These are phyloP conservation scores for Notothenia coriiceps DNA, from an alignment of 2,113 vertebrate species.

Conservation along the genomic window DNA sequence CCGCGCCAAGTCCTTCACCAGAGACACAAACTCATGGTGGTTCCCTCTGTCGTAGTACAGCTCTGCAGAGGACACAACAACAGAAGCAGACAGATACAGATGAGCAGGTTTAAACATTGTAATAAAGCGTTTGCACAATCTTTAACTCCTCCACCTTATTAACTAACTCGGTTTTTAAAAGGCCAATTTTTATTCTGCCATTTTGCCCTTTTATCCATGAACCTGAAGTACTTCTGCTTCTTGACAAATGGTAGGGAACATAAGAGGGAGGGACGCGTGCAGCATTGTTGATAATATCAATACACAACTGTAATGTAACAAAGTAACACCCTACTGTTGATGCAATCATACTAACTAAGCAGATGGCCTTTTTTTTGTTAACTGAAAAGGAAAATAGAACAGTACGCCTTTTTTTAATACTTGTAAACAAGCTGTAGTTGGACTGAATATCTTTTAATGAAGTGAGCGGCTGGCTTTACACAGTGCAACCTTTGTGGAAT, in stretches of 20 bases:
- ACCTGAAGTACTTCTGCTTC: neutral
- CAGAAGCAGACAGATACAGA: slow-evolving; percentile 1
- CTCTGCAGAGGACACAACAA: slow-evolving; percentile 80
- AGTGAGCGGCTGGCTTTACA: neutral
- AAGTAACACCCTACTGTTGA: neutral
- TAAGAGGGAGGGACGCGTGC: slow-evolving; percentile 5
- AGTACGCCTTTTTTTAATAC: too few species aligned
- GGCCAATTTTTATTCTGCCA: neutral
- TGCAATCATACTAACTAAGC: neutral
- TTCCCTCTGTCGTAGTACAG: slow-evolving; percentile 97
- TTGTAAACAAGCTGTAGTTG: neutral
- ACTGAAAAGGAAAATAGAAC: neutral
- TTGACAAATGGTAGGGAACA: neutral
- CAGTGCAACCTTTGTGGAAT: neutral
- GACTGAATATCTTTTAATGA: neutral
- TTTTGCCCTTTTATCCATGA: neutral
- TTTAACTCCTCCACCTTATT: too few species aligned
- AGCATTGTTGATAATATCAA: neutral
- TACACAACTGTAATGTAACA: neutral
- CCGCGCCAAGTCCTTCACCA: slow-evolving; percentile 95
- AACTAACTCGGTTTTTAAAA: neutral
- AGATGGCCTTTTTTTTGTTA: neutral
- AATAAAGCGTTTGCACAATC: too few species aligned
- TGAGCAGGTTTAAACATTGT: neutral
- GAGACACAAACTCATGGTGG: slow-evolving; percentile 96